phyloP scores from a whole-genome alignment of 2,797 vertebrate genomes.

The Eleutherodactylus coqui region DNA sequence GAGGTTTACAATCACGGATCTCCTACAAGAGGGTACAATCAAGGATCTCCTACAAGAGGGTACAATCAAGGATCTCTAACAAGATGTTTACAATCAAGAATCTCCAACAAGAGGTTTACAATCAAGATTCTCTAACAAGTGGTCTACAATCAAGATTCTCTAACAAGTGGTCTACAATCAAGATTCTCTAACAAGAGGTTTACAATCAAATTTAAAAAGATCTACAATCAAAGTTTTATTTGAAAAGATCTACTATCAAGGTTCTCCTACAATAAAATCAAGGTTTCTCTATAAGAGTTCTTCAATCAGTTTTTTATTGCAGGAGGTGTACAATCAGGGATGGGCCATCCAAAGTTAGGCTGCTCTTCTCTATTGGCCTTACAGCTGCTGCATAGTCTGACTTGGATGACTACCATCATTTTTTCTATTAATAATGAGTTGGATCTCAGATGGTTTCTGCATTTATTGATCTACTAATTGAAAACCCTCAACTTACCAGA shows the following conservation, averaged over 20 bases:
- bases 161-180: background rate
- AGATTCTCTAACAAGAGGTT: background rate
- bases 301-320: background rate
- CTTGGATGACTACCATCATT: background rate
- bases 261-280: background rate
- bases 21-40: background rate
- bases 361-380: background rate
- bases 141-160: background rate
- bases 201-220: background rate
- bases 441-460: background rate
- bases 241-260: background rate
- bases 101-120: background rate
- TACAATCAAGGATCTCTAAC: background rate
- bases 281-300: background rate
- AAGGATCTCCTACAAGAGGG: background rate
- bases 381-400: background rate
- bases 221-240: background rate
- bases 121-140: background rate
- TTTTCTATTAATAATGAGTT: background rate
- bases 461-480: background rate
- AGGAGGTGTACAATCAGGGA: too few relatives aligned
- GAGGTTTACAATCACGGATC: background rate
- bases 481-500: slow-evolving; percentile 74
- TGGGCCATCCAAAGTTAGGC: background rate
- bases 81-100: background rate